Base-by-base conservation (phyloP, 2,888 invertebrate species). In the Lasioglossum villosulum region DNA sequence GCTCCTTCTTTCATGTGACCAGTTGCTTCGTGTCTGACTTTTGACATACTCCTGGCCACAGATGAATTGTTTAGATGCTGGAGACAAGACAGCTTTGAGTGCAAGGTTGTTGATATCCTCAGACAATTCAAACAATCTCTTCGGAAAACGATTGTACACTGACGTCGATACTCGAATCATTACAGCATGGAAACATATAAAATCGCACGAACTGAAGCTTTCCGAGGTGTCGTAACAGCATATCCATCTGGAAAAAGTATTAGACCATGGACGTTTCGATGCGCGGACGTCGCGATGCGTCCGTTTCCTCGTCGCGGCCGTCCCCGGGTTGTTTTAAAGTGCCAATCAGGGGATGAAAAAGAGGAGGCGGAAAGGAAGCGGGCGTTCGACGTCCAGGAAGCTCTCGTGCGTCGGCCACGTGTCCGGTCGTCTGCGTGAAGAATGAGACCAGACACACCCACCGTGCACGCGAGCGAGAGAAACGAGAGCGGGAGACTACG, bases 371-470 rank as follows among this genome's bases (percentile, higher is more conserved):
- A 79, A 66, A 85, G 80, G 73, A 83, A 37, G 81, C 59, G 81
- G 74, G 75, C 68, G 85, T 83, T 86, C 80, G 85, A 88, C 86
- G 86, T 86, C 79, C 66, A 59, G 56, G 82, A 83, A 56, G 30
- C 34, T 34, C 88, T 86, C 90, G 90, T 91, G 90, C 76, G 83
- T 66, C 56, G 83, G 90, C 86, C 91, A 91, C 91, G 91, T 91
- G 91, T 87, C 89, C 80, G 81, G 10, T n/a, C 10, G 80, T 86
- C 84, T 80, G 88, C 89, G 90, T 77, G 90, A 90, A 89, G 88
- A 90, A 90, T 86, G 90, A 86, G 86, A 86, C 83, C 84, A 89
- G 90, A 90, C 90, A 90, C 90, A 89, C 90, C 90, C 90, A 90
- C 89, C 37, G 86, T 73, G 78, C 78, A 84, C 82, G 86, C 88